These are phyloP conservation scores for Archips crataeganus DNA, from an alignment of 2,888 invertebrate genomes.

Conservation along the genomic window DNA sequence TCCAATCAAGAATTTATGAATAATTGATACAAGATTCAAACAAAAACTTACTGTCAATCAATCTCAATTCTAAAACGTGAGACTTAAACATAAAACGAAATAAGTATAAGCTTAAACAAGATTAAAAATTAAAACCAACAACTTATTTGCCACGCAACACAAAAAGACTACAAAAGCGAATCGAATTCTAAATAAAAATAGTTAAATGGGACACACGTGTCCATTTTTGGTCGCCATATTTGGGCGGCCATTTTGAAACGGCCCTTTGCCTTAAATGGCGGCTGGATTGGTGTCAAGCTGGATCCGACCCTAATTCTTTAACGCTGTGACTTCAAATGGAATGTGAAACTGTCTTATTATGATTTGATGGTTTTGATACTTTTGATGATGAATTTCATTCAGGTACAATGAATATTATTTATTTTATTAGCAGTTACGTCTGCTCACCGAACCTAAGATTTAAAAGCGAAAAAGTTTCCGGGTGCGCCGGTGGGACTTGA, in stretches of 20 bases:
- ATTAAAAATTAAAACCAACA: slow-evolving; percentile 13
- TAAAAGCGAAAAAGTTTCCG: too few relatives aligned
- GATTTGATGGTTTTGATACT: slow-evolving; percentile 25
- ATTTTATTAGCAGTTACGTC: too few relatives aligned
- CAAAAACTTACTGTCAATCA: neutral
- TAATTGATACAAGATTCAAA: neutral
- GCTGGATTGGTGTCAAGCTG: slow-evolving; percentile 34
- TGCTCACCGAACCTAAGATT: too few relatives aligned
- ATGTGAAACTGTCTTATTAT: slow-evolving; percentile 9
- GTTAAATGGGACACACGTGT: slow-evolving; percentile 43
- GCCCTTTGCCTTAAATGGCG: slow-evolving; percentile 36
- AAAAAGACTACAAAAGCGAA: slow-evolving; percentile 26
- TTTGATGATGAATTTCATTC: slow-evolving; percentile 30
- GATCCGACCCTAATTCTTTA: slow-evolving; percentile 31
- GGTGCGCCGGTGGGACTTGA: too few relatives aligned
- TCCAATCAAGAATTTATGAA: slow-evolving; percentile 15
- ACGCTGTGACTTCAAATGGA: slow-evolving; percentile 2
- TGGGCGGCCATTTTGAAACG: slow-evolving; percentile 35
- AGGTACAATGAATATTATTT: too few relatives aligned
- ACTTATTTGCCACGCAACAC: slow-evolving; percentile 5
- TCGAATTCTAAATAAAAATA: slow-evolving; percentile 38
- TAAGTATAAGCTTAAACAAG: slow-evolving; percentile 12
- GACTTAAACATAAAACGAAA: neutral
- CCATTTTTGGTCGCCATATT: slow-evolving; percentile 43
- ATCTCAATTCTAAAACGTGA: neutral